phyloP scores from a whole-genome alignment of 2,797 vertebrate genomes.

The Myripristis jacobus region DNA sequence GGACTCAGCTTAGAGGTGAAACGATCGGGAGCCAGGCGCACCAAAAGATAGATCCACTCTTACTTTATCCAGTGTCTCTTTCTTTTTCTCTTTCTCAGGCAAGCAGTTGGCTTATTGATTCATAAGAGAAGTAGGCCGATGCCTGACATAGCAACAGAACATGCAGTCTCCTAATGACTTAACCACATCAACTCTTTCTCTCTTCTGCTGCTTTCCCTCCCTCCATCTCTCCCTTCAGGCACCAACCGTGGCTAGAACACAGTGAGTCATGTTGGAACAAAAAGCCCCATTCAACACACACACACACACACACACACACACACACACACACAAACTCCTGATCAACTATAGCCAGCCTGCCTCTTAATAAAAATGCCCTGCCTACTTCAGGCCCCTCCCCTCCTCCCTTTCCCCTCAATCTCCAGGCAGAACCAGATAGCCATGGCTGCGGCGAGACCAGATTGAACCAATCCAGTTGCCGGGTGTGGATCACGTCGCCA shows the following conservation, averaged over 20 bases:
- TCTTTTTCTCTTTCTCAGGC: slow-evolving; percentile 31
- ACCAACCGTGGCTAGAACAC: slow-evolving; percentile 72
- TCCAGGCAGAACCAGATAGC: slow-evolving; percentile 65
- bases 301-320: slow-evolving; percentile 19
- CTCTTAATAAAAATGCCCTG: slow-evolving; percentile 65
- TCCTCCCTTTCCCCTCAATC: slow-evolving; percentile 26
- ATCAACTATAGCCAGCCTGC: slow-evolving; percentile 68
- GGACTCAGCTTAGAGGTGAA: slow-evolving; percentile 36
- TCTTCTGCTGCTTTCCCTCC: slow-evolving; percentile 62
- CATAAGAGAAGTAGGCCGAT: slow-evolving; percentile 65
- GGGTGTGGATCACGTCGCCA: slow-evolving; percentile 55
- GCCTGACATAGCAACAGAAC: slow-evolving; percentile 65
- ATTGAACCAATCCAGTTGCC: slow-evolving; percentile 63
- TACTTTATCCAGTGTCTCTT: slow-evolving; percentile 16
- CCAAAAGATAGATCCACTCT: slow-evolving; percentile 36
- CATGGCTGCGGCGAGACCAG: slow-evolving; percentile 41
- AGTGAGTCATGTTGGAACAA: slow-evolving; percentile 83
- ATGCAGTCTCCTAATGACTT: slow-evolving; percentile 78
- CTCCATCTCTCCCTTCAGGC: slow-evolving; percentile 75
- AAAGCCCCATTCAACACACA: slow-evolving; percentile 79
- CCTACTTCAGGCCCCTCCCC: slow-evolving; percentile 40
- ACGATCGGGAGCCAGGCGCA: slow-evolving; percentile 19
- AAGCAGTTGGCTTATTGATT: slow-evolving; percentile 61
- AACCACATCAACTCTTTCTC: slow-evolving; percentile 78
- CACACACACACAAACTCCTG: slow-evolving; percentile 54